Percentiles rank a stretch among this genome's conserved stretches.
phyloP scores from a whole-genome alignment of 2,113 vertebrate species.

The Scatophagus argus region DNA sequence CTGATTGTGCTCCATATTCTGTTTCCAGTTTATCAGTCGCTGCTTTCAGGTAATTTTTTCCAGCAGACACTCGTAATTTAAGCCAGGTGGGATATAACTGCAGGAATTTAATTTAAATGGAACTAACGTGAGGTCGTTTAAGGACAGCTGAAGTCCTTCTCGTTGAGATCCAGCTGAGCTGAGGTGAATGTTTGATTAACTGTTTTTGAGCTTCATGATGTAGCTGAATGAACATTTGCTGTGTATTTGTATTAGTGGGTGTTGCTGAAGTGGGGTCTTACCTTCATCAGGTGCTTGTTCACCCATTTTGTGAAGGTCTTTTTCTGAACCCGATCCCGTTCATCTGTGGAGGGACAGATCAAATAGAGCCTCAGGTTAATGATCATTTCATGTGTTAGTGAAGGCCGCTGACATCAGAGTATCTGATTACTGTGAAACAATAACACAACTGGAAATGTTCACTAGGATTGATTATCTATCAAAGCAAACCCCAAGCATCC shows the following conservation, averaged over 20 bases:
- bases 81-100: conserved; percentile 9
- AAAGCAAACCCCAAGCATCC: no score
- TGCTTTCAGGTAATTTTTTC: not conserved
- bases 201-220: not conserved
- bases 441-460: not conserved
- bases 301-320: conserved; percentile 97
- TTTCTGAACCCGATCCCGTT: conserved; percentile 93
- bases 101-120: not conserved
- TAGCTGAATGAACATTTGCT: not conserved
- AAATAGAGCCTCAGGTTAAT: conserved; percentile 2
- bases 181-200: not conserved
- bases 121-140: not conserved
- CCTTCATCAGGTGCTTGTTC: conserved; percentile 95
- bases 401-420: no score
- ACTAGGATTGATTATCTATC: not conserved
- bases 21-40: conserved; percentile 7
- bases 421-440: not conserved
- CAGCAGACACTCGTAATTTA: conserved; percentile 7
- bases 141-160: not conserved
- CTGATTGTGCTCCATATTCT: not conserved
- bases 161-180: not conserved
- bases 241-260: not conserved
- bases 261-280: conserved; percentile 49
- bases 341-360: conserved; percentile 81
- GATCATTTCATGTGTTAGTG: not conserved